Percentiles rank a stretch among this genome's conserved stretches.
These are phyloP conservation scores for Vulpes lagopus DNA, from an alignment of 2,113 vertebrate genomes.

Conservation along the genomic window DNA sequence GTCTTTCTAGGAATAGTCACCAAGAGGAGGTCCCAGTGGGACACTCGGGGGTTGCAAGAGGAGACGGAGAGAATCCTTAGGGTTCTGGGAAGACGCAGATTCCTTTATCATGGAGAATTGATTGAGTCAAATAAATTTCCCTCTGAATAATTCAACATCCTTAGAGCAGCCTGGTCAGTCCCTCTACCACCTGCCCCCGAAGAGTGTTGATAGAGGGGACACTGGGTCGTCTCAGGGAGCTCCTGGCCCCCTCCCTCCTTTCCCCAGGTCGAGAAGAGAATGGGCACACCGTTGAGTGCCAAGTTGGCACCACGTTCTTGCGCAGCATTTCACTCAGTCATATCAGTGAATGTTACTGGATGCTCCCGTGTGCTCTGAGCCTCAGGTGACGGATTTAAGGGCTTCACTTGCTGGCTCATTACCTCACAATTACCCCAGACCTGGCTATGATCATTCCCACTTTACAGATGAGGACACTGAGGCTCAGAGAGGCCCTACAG, in stretches of 20 bases:
- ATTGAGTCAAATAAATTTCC: constrained; percentile 6
- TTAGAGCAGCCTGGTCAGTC: not conserved
- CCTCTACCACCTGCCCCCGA: not conserved
- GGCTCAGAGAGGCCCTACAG: not conserved
- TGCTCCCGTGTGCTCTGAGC: rapidly evolving
- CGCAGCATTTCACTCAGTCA: not conserved
- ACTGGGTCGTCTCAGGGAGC: not conserved
- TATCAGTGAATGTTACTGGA: not conserved
- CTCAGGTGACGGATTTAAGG: not conserved
- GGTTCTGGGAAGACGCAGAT: not conserved
- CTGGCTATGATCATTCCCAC: not conserved
- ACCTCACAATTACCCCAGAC: not conserved
- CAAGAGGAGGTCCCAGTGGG: not conserved
- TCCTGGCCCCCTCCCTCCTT: not conserved
- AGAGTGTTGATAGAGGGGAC: not conserved
- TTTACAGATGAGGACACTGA: not conserved
- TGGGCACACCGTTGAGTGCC: not conserved
- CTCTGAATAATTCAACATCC: not conserved
- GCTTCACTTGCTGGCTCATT: not conserved
- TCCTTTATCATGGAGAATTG: not conserved
- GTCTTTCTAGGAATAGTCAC: constrained; percentile 2
- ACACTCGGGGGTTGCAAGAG: not conserved
- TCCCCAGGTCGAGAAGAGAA: not conserved
- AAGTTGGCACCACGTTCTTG: not conserved
- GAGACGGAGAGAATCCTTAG: not conserved